Base-by-base conservation (phyloP, 2,888 invertebrate genomes). In the Lasius platythorax region DNA sequence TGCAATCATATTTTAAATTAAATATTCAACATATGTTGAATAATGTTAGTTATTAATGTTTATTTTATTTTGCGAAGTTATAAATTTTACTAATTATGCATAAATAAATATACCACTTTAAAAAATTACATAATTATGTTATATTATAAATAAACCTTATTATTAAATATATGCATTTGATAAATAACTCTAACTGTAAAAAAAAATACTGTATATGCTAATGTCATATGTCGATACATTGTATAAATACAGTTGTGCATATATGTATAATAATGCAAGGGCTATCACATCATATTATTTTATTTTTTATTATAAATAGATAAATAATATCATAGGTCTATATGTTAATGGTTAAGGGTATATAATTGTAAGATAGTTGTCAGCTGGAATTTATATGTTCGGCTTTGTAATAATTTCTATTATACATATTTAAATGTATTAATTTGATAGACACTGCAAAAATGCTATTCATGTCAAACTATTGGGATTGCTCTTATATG, bases 401-500 rank as follows among this genome's bases (percentile, higher is more conserved):
- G 3, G 40, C n/a, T 43, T 82, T 58, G 53, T 18, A 66, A 73
- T 81, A 64, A 53, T 75, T 61, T 70, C 3, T 61, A 43, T 81
- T 46, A 72, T 70, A 30, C 3, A 50, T 53, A 33, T 43, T 28
- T 33, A 18, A 63, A 75, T 33, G n/a, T 82, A 83, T 43, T 68
- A 53, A 30, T 78, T 74, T 46, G 46, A 33, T 56, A 83, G 46
- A 46, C 5, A 67, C 56, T 72, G 0, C 28, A 53, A 40, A 4
- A 30, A 63, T 58, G 18, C 5, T 46, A 58, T 84, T 85, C 46
- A 79, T 46, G 53, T 79, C 68, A 79, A 70, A 61, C 61, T 58
- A 67, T 23, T 68, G 72, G 33, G 83, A 56, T 72, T 85, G 53
- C 53, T 64, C 82, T 83, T 72, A 82, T 85, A 72, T 83, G 37